Evolutionary conservation across 2,113 vertebrate genomes (phyloP), one percentile per base, ranked within the genome.

Genomic region (Erinaceus europaeus): DNA sequence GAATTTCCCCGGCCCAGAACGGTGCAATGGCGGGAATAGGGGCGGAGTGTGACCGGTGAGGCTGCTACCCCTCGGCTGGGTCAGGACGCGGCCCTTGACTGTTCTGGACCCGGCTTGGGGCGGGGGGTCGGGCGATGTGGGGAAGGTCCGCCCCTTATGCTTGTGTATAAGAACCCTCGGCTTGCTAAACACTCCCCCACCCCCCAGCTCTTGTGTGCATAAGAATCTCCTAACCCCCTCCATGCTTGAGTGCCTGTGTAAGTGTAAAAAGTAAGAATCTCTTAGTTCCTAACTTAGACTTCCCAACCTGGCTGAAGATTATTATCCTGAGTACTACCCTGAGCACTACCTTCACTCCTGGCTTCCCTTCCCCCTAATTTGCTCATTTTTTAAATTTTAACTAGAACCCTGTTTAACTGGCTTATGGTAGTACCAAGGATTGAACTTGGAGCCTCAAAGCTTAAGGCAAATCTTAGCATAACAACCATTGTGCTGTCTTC

Each of bases 11-110:
- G 48, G 34, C 76, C 68, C 29, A 0, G 69, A 36, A 34, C 38
- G 14, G 61, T 32, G 65, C 46, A 38, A 68, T 72, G 93, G 90
- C 84, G 75, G 90, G 90, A 76, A 64, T 25, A 62, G 84, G 90
- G 80, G 76, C 73, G 34, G 46, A 80, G 57, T 79, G 83, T 52
- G 80, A 73, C 83, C 55, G 1, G 5, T 11, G 79, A 55, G 75
- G 74, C 68, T n/a, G 72, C 76, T 34, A 1, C 79, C 4, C 46
- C 67, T 8, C 44, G 21, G 15, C 14, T 21, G 64, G 64, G 57
- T 44, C 68, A 48, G 85, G 82, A 46, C 50, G 1, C 87, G 52
- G n/a, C 77, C 84, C 69, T 65, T 14, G 77, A 59, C 36, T 38
- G 84, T 34, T 48, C 75, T 17, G 95, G 73, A 77, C 40, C 34